Percentiles rank a stretch among this genome's conserved stretches.
Conservation (phyloP, 2,113 vertebrate genomes). For the Dascyllus trimaculatus region DNA sequence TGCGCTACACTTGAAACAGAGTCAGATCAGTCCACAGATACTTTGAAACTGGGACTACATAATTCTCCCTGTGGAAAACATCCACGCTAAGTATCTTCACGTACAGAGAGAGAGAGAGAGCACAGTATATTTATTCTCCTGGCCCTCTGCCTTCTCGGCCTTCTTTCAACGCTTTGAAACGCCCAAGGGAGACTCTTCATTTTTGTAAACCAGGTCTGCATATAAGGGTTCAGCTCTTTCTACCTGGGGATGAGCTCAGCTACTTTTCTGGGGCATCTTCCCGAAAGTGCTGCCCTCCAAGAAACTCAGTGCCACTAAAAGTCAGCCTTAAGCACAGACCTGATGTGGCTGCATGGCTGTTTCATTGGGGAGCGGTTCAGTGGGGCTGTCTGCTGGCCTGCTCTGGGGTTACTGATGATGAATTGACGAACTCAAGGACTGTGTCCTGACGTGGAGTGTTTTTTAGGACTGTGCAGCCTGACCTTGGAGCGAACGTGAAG, state of each 20-base stretch:
- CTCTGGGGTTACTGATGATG: conserved; percentile 61
- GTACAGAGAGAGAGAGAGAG: not conserved
- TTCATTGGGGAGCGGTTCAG: conserved; percentile 15
- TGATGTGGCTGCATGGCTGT: conserved; percentile 4
- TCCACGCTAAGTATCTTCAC: conserved; percentile 7
- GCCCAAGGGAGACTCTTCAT: conserved; percentile 49
- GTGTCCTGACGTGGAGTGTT: conserved; percentile 40
- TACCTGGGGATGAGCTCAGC: conserved; percentile 35
- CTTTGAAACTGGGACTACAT: conserved; percentile 38
- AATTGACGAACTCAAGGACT: conserved; percentile 54
- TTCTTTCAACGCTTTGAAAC: conserved; percentile 43
- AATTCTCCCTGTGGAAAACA: conserved; percentile 36
- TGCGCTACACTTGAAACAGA: conserved; percentile 34
- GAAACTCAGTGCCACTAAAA: conserved; percentile 13
- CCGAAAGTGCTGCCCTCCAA: conserved; percentile 32
- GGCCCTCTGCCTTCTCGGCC: conserved; percentile 34
- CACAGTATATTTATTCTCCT: conserved; percentile 53
- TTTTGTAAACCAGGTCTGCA: conserved; percentile 51
- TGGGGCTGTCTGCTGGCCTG: conserved; percentile 43
- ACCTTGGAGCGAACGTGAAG: conserved; percentile 55
- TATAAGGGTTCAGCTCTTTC: conserved; percentile 12
- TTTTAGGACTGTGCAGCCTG: conserved; percentile 37
- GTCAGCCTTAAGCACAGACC: conserved; percentile 9
- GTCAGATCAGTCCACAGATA: conserved; percentile 25
- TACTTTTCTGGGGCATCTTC: conserved; percentile 63